These are phyloP conservation scores for Atta colombica DNA, from an alignment of 1,140 invertebrate species.

Conservation along the genomic window DNA sequence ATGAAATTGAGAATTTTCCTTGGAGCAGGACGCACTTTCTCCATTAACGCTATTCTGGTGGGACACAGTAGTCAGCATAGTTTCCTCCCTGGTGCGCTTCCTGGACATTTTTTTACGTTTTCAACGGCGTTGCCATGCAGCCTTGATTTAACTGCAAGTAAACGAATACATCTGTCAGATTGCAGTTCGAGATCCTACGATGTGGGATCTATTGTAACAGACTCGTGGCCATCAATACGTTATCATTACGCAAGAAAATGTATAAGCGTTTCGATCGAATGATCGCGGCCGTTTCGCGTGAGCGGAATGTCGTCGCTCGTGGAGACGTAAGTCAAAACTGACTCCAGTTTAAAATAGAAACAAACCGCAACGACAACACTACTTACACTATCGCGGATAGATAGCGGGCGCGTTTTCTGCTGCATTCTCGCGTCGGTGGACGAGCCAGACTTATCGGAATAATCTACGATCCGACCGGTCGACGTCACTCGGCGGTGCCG, in stretches of 20 bases:
- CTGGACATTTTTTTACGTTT: constrained; percentile 79
- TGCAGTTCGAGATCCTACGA: neutral
- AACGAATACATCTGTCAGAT: neutral
- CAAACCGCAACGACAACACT: neutral
- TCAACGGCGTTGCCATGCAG: constrained; percentile 68
- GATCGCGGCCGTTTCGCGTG: neutral
- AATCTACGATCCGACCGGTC: constrained; percentile 2
- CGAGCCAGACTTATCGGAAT: neutral
- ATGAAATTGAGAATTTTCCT: constrained; percentile 72
- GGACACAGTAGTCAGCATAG: constrained; percentile 70
- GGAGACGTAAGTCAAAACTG: neutral
- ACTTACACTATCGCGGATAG: neutral
- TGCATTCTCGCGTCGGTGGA: neutral
- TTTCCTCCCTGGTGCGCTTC: constrained; percentile 77
- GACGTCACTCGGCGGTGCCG: constrained; percentile 19
- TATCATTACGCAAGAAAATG: neutral
- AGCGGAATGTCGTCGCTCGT: neutral
- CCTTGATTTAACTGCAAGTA: constrained; percentile 39
- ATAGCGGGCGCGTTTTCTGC: neutral
- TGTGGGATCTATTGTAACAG: neutral
- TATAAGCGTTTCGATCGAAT: neutral
- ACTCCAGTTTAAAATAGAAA: neutral
- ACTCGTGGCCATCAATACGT: neutral
- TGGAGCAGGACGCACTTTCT: constrained; percentile 70
- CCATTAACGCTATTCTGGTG: constrained; percentile 74